Evolutionary conservation across 1,140 invertebrate species (phyloP), one percentile per base, ranked within the genome.

Genomic region (Sarcophaga peregrina): DNA sequence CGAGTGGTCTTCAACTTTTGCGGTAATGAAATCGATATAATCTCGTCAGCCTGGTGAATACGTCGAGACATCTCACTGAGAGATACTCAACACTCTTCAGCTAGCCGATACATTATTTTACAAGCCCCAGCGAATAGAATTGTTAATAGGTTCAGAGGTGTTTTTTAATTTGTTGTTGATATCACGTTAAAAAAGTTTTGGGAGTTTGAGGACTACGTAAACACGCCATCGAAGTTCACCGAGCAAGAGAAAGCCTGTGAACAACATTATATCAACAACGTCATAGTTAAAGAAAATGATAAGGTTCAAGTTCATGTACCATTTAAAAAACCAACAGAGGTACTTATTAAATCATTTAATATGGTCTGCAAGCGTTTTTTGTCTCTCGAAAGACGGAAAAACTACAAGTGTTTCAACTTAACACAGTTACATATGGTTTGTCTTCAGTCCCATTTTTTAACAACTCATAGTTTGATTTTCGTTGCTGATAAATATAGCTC

Each of bases 381-480:
- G 17, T 5, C 5, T 11, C 11, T 76, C 6, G 82, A 76, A 62
- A 7, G 25, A 8, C 45, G 62, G 68, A 72, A 0, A 37, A 11
- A 72, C 7, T 3, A 72, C 17, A 25, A 37, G 25, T 72, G 25
- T 72, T 72, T 37, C 17, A 74, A 46, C 73, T 74, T 15, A 74
- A 37, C 20, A 74, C 20, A 15, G 73, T 74, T 15, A 46, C 73
- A 74, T 74, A 74, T 45, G 72, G 72, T 15, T 76, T 62, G 8
- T 25, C 82, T 8, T 68, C 74, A 10, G 75, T 74, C 8, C 82
- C 75, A 68, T 83, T 80, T 46, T n/a, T 37, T 83, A 15, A 74
- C 54, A n/a, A 80, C 72, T 52, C 52, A 74, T 54, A 37, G 73
- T n/a, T 78, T 78, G 45, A 17, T 25, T 74, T 58, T 46, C 37